These are phyloP conservation scores for Ashinkailepas kermadecensis DNA, from an alignment of 2,888 invertebrate species.

Conservation along the genomic window DNA sequence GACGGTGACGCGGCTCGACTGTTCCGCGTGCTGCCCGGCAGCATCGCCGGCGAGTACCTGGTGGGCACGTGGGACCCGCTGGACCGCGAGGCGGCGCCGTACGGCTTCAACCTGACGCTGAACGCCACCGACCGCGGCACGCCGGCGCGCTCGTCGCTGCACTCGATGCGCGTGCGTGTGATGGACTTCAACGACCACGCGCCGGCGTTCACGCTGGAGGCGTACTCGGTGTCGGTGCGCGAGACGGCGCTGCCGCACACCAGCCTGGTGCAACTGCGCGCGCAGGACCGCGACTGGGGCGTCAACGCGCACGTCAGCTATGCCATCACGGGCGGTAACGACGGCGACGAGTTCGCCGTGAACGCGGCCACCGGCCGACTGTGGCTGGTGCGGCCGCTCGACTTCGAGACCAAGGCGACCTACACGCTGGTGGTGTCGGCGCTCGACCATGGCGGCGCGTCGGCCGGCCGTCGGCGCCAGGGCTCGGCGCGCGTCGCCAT, in stretches of 20 bases:
- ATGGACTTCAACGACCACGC: slow-evolving; percentile 75
- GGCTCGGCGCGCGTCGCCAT: slow-evolving; percentile 87
- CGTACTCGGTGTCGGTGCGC: slow-evolving; percentile 75
- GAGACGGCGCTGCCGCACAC: slow-evolving; percentile 85
- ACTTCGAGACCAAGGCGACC: slow-evolving; percentile 73
- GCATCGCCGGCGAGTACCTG: slow-evolving; percentile 48
- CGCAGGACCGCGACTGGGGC: slow-evolving; percentile 74
- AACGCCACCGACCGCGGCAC: slow-evolving; percentile 74
- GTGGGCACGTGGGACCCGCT: slow-evolving; percentile 68
- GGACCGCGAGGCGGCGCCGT: slow-evolving; percentile 67
- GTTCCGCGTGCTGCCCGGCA: slow-evolving; percentile 63
- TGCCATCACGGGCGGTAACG: slow-evolving; percentile 85
- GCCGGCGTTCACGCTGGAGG: slow-evolving; percentile 66
- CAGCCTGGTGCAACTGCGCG: slow-evolving; percentile 76
- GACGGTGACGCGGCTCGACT: slow-evolving; percentile 85
- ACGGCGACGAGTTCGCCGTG: slow-evolving; percentile 76
- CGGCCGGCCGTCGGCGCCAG: slow-evolving; percentile 63
- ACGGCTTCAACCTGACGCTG: slow-evolving; percentile 79
- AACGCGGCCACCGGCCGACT: slow-evolving; percentile 83
- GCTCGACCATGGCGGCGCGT: slow-evolving; percentile 71
- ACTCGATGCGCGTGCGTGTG: slow-evolving; percentile 70
- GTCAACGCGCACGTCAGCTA: slow-evolving; percentile 75
- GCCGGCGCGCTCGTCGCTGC: slow-evolving; percentile 68
- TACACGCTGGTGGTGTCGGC: slow-evolving; percentile 85
- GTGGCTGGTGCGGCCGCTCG: slow-evolving; percentile 69